Base-by-base conservation (phyloP, 2,888 invertebrate genomes). In the Xanthia togata region DNA sequence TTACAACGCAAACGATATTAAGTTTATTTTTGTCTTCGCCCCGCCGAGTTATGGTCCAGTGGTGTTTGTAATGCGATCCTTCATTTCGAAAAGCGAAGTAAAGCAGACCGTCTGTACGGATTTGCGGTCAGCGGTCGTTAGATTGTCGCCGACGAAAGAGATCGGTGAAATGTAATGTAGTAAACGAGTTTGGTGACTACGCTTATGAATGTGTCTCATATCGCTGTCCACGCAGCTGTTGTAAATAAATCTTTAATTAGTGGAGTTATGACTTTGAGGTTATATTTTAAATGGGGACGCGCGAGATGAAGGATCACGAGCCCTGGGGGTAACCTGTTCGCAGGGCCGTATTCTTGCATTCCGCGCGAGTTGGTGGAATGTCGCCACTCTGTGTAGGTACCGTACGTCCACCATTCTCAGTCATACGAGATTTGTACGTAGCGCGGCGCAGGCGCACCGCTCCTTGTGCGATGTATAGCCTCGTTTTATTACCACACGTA, bases 21-120 rank as follows among this genome's bases (percentile, higher is more conserved):
- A 95, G 96, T 96, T 96, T 96, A 96, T 96, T 96, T 96, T 96
- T 94, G 96, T 96, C 96, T 96, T 94, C 95, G 95, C 95, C 93
- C 93, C 95, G 95, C 92, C 94, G 95, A 95, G 96, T 96, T 96
- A 96, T 96, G 96, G 96, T 96, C 96, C 96, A 96, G 95, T 94
- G 95, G 89, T 94, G 94, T 94, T 95, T 94, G 96, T 96, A 96
- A 96, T 91, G 95, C 93, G 96, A 96, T 96, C 96, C 95, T 93
- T 90, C 92, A 93, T 93, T 94, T 94, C 93, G 92, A 93, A 95
- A 95, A 95, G 93, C 92, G 92, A 94, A 95, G 93, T 93, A 94
- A 95, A 95, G 93, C 94, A 93, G 94, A 95, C 94, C 93, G 93
- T 92, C 90, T 91, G 91, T 90, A 90, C 90, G 90, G 94, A 94